phyloP scores from a whole-genome alignment of 2,113 vertebrate species.

The Urocitellus parryii region DNA sequence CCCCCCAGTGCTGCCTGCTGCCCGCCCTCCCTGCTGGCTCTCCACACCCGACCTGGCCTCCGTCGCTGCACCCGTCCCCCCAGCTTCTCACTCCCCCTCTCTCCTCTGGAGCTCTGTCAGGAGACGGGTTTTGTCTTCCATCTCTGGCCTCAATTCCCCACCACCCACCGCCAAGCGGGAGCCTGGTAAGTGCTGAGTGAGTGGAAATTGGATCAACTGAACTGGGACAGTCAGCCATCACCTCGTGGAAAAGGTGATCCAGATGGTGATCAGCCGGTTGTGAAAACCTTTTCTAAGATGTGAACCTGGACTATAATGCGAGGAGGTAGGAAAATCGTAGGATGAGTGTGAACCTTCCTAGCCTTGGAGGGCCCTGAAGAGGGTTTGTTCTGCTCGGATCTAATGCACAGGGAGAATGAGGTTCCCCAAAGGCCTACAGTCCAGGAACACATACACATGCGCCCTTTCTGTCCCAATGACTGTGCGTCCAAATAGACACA shows the following conservation, averaged over 20 bases:
- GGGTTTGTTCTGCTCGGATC: neutral
- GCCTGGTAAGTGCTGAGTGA: neutral
- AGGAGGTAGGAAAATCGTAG: neutral
- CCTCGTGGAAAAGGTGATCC: conserved; percentile 14
- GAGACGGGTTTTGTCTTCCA: neutral
- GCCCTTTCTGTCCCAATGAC: neutral
- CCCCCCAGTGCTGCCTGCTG: neutral
- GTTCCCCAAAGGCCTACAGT: neutral
- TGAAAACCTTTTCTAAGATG: neutral
- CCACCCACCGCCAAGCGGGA: neutral
- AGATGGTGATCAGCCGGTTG: neutral
- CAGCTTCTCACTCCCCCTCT: neutral
- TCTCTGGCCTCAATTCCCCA: neutral
- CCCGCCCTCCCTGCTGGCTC: neutral
- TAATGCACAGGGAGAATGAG: neutral
- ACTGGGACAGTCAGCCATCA: neutral
- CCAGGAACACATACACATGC: no score
- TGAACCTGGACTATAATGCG: neutral
- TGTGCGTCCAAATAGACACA: neutral
- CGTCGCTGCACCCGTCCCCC: no score
- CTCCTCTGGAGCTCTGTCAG: neutral
- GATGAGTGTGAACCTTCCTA: neutral
- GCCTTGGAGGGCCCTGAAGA: neutral
- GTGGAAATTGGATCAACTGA: neutral
- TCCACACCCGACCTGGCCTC: neutral